Percentiles rank a stretch among this genome's conserved stretches.
These are phyloP conservation scores for Carabus problematicus DNA, from an alignment of 2,888 invertebrate genomes.

Conservation along the genomic window DNA sequence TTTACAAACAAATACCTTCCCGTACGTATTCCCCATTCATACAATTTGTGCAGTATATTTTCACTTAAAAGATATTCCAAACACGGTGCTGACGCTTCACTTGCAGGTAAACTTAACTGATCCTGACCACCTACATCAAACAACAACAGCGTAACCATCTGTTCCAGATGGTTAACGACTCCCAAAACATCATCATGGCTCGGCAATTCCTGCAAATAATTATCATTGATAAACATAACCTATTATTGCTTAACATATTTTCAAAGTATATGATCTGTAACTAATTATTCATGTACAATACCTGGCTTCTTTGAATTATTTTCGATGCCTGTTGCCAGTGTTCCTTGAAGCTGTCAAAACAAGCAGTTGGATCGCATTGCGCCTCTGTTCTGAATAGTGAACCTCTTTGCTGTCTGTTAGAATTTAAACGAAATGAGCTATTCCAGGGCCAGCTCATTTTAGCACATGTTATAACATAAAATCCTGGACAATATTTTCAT, in stretches of 20 bases:
- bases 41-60: constrained; percentile 84
- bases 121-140: constrained; percentile 76
- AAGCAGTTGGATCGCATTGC: constrained; percentile 80
- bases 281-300: constrained; percentile 49
- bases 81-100: constrained; percentile 65
- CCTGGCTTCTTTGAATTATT: constrained; percentile 79
- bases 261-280: constrained; percentile 12
- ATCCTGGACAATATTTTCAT: constrained; percentile 24
- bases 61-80: constrained; percentile 85
- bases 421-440: constrained; percentile 50
- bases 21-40: constrained; percentile 83
- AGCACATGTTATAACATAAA: constrained; percentile 31
- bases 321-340: constrained; percentile 93
- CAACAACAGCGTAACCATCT: constrained; percentile 83
- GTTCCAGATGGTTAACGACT: constrained; percentile 91
- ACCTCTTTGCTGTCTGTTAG: constrained; percentile 51
- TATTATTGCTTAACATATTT: constrained; percentile 26
- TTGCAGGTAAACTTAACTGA: constrained; percentile 58
- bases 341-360: constrained; percentile 90
- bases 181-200: constrained; percentile 87
- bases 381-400: constrained; percentile 49
- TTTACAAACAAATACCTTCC: constrained; percentile 67
- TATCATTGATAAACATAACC: constrained; percentile 39
- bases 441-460: constrained; percentile 58
- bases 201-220: constrained; percentile 62